phyloP scores from a whole-genome alignment of 2,113 vertebrate genomes.

The Solea solea region DNA sequence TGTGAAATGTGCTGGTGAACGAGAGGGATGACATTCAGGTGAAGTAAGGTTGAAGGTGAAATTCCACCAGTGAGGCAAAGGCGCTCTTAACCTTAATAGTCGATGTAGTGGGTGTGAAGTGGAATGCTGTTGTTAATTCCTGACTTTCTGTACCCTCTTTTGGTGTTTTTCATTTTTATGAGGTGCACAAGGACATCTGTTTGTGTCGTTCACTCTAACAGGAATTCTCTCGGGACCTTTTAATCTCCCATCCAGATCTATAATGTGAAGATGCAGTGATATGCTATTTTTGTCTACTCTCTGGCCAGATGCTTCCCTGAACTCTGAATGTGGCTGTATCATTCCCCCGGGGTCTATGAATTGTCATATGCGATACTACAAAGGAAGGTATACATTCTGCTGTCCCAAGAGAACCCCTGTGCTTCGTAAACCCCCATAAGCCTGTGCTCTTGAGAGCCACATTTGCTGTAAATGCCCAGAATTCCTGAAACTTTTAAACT shows the following conservation, averaged over 20 bases:
- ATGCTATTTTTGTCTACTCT: constrained; percentile 65
- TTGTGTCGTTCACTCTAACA: constrained; percentile 49
- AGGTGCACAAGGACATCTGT: constrained; percentile 64
- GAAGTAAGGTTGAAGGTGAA: constrained; percentile 43
- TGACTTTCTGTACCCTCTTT: constrained; percentile 32
- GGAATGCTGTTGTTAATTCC: constrained; percentile 38
- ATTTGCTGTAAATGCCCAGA: constrained; percentile 47
- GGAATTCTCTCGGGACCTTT: constrained; percentile 44
- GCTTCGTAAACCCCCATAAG: constrained; percentile 33
- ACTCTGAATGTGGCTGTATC: constrained; percentile 37
- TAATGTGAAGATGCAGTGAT: constrained; percentile 46
- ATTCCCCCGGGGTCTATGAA: constrained; percentile 63
- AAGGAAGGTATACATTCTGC: constrained; percentile 57
- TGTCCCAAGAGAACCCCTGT: constrained; percentile 31
- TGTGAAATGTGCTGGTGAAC: constrained; percentile 40
- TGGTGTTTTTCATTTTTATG: constrained; percentile 51
- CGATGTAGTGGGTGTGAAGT: constrained; percentile 19
- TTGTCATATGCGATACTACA: constrained; percentile 52
- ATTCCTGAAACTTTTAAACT: constrained; percentile 57
- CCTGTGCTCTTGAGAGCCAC: constrained; percentile 27
- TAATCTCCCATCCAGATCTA: constrained; percentile 53
- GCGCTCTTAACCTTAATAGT: constrained; percentile 14
- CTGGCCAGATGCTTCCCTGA: constrained; percentile 61
- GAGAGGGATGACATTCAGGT: constrained; percentile 33
- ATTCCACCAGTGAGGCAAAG: constrained; percentile 19